Evolutionary conservation across 1,140 invertebrate genomes (phyloP), one percentile per base, ranked within the genome.

Genomic region (Calephelis virginiensis): DNA sequence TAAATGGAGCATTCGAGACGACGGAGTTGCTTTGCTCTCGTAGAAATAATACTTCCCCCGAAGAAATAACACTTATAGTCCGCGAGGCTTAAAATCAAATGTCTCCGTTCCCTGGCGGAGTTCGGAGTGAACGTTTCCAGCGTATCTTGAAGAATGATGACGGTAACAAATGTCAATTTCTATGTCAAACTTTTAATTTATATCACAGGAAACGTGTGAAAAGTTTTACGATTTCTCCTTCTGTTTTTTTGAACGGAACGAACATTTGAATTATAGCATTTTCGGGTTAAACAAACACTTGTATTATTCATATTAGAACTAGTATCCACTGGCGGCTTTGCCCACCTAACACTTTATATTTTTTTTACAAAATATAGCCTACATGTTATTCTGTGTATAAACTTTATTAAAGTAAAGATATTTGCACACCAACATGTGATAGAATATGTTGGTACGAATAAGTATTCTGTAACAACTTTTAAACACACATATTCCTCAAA

Each of bases 41-140:
- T 80, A 89, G 85, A 89, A 53, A 91, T 91, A 91, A 91, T 91
- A 89, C 88, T 88, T 88, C 85, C 85, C 80, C 73, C 81, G 77
- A 85, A 89, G 86, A 89, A 91, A 91, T 91, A 89, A 91, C 89
- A 89, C 86, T 91, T 89, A 89, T 85, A 89, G 83, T 91, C 86
- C 80, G 82, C 85, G 85, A 89, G 83, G 89, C 89, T 91, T 89
- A 91, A 91, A 89, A 91, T 91, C 86, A 91, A 91, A 91, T 89
- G 86, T 89, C 85, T 83, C 79, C 81, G 80, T 83, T 87, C 80
- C 65, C 72, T 74, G 77, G 76, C 76, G 75, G 77, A 86, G 77
- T 90, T 84, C 82, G 74, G 47, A 76, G 73, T 68, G 76, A 81
- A 76, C 75, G 67, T 71, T 75, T 75, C 71, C 61, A 69, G 68